These are phyloP conservation scores for Eugnorisma glareosa DNA, from an alignment of 2,888 invertebrate species.

Conservation along the genomic window DNA sequence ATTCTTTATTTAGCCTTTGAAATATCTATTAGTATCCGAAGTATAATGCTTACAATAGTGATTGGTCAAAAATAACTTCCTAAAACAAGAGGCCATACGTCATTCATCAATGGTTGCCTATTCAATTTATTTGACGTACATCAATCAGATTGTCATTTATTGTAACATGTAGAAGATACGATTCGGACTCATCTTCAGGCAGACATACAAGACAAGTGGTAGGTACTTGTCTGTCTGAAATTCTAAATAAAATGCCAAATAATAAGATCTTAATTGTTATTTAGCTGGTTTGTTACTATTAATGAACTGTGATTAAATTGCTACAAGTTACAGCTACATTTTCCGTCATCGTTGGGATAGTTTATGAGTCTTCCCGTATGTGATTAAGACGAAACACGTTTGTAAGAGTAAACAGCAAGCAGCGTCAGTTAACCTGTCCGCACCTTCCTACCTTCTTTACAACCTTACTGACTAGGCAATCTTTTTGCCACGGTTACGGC, in stretches of 20 bases:
- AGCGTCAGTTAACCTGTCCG: too few species aligned
- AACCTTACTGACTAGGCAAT: neutral
- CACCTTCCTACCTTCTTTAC: too few species aligned
- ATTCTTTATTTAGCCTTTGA: conserved; percentile 8
- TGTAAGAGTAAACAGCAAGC: neutral
- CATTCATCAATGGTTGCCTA: conserved; percentile 51
- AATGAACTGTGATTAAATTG: neutral
- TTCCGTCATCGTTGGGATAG: neutral
- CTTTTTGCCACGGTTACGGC: neutral
- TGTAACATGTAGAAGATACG: conserved; percentile 13
- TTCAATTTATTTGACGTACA: conserved; percentile 53
- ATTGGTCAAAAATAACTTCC: conserved; percentile 51
- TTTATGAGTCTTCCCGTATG: neutral
- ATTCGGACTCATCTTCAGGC: neutral
- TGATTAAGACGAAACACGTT: neutral
- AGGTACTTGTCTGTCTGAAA: conserved; percentile 2
- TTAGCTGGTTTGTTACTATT: neutral
- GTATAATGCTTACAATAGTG: conserved; percentile 25
- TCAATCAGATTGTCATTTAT: conserved; percentile 38
- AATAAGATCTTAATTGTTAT: neutral
- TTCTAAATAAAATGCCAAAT: conserved; percentile 16
- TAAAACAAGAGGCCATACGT: conserved; percentile 31
- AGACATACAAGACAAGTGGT: too few species aligned
- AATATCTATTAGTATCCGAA: conserved; percentile 22
- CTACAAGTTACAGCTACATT: neutral